A percentile compares a stretch with the other conserved stretches of the same genome.
Evolutionary conservation across 2,888 invertebrate species (phyloP).

Genomic region (Idaea aversata): DNA sequence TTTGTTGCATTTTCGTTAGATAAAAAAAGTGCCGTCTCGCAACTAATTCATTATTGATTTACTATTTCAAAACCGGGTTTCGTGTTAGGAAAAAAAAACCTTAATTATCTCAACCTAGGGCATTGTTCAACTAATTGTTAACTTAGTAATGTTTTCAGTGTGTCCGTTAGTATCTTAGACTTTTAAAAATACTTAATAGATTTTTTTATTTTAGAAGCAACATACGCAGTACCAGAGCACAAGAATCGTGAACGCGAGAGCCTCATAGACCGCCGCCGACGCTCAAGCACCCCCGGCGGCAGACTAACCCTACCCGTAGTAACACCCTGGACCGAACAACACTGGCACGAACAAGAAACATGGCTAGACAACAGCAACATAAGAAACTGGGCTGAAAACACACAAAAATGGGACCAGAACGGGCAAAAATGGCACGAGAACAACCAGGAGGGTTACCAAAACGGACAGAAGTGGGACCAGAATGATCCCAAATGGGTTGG

Average conservation of each 20-base stretch:
- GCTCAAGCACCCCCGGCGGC: conserved; percentile 67
- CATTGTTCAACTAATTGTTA: too few species aligned
- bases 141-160: too few species aligned
- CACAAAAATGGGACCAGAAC: conserved; percentile 51
- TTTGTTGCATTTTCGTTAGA: too few species aligned
- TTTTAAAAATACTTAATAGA: too few species aligned
- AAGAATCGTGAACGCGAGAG: conserved; percentile 62
- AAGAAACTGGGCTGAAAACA: conserved; percentile 63
- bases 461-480: conserved; percentile 43
- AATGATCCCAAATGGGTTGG: conserved; percentile 39
- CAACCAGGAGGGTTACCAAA: conserved; percentile 43
- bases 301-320: conserved; percentile 58
- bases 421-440: conserved; percentile 42
- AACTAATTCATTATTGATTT: too few species aligned
- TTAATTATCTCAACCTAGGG: too few species aligned
- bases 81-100: too few species aligned
- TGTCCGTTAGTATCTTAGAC: conserved; percentile 35
- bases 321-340: conserved; percentile 43
- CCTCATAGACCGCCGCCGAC: conserved; percentile 61
- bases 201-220: conserved; percentile 59
- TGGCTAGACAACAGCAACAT: conserved; percentile 67
- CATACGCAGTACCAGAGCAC: conserved; percentile 71
- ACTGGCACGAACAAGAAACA: conserved; percentile 56
- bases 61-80: too few species aligned
- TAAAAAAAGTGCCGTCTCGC: too few species aligned